phyloP scores from a whole-genome alignment of 2,888 invertebrate genomes.

The Ophonus ardosiacus region DNA sequence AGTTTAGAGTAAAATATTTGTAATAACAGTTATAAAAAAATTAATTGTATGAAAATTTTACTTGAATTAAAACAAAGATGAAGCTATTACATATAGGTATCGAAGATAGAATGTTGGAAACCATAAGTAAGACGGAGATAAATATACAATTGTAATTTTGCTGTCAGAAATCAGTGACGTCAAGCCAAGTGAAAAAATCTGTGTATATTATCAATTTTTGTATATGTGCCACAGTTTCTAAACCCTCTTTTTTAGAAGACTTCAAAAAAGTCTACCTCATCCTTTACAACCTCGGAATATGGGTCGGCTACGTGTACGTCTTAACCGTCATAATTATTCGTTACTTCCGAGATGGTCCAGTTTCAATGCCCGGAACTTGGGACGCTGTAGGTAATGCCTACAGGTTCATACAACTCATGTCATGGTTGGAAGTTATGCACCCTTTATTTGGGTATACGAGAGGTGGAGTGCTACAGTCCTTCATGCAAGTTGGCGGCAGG shows the following conservation, averaged over 20 bases:
- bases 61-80: too few relatives aligned
- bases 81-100: too few relatives aligned
- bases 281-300: slow-evolving; percentile 93
- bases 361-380: slow-evolving; percentile 84
- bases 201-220: too few relatives aligned
- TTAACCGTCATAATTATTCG: slow-evolving; percentile 85
- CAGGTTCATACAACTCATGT: slow-evolving; percentile 89
- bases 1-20: too few relatives aligned
- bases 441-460: slow-evolving; percentile 92
- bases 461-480: slow-evolving; percentile 84
- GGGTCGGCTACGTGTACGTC: slow-evolving; percentile 89
- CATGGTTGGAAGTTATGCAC: slow-evolving; percentile 93
- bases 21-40: too few relatives aligned
- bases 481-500: slow-evolving; percentile 89
- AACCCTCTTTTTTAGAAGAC: slow-evolving; percentile 80
- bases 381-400: slow-evolving; percentile 86
- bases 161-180: too few relatives aligned
- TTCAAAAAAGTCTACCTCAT: slow-evolving; percentile 90
- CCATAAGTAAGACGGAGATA: too few relatives aligned
- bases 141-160: too few relatives aligned
- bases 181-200: too few relatives aligned
- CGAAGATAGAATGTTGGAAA: too few relatives aligned
- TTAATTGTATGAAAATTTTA: too few relatives aligned
- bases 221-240: too few relatives aligned
- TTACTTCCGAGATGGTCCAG: slow-evolving; percentile 85